Evolutionary conservation across 2,888 invertebrate genomes (phyloP).

Genomic region (Prenolepis imparis): DNA sequence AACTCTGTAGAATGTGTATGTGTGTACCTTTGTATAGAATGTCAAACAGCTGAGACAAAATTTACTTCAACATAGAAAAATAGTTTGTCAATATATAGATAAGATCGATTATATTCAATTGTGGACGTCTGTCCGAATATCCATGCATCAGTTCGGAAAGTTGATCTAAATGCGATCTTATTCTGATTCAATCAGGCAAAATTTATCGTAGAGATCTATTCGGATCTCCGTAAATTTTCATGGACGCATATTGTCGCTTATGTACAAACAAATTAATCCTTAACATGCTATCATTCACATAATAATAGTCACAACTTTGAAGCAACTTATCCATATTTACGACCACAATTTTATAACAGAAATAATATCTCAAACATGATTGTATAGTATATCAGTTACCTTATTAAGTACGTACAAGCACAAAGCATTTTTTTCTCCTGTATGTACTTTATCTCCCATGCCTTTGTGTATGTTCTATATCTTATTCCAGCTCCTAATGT

Average conservation of each 20-base stretch:
- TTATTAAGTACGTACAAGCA: conserved; percentile 82
- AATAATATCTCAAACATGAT: conserved; percentile 61
- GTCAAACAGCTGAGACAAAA: conserved; percentile 55
- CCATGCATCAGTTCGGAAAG: conserved; percentile 57
- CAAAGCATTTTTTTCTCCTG: conserved; percentile 72
- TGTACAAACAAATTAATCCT: conserved; percentile 78
- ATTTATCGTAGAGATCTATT: conserved; percentile 58
- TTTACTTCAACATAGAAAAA: conserved; percentile 71
- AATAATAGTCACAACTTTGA: conserved; percentile 58
- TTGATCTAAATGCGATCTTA: conserved; percentile 58
- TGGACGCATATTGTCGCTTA: conserved; percentile 68
- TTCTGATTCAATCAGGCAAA: conserved; percentile 60
- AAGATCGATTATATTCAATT: conserved; percentile 54
- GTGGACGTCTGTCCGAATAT: conserved; percentile 46
- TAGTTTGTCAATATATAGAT: conserved; percentile 66
- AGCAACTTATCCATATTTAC: conserved; percentile 65
- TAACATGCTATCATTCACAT: conserved; percentile 58
- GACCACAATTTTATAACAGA: conserved; percentile 66
- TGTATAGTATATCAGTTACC: conserved; percentile 58
- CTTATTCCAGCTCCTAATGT: conserved; percentile 50
- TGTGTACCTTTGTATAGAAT: conserved; percentile 66
- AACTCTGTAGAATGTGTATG: conserved; percentile 55
- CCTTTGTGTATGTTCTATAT: conserved; percentile 14
- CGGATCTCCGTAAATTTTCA: conserved; percentile 53
- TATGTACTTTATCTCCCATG: conserved; percentile 46